These are phyloP conservation scores for Urocynchramus pylzowi DNA, from an alignment of 2,113 vertebrate species.

Conservation along the genomic window DNA sequence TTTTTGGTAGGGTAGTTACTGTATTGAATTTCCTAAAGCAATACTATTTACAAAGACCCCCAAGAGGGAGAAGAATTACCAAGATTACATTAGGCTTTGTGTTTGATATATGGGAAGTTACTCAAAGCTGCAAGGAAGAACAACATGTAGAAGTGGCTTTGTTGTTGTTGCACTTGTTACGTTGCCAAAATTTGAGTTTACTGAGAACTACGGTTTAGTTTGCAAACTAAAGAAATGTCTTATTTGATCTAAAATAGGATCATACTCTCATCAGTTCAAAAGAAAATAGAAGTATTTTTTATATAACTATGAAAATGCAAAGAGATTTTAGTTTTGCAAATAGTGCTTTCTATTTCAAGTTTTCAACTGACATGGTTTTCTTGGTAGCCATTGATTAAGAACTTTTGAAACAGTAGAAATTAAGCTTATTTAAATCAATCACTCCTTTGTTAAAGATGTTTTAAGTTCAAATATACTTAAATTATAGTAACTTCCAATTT, in stretches of 20 bases:
- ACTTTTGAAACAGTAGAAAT: neutral
- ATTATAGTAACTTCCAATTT: neutral
- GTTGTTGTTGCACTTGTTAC: slow-evolving; percentile 55
- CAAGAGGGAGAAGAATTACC: neutral
- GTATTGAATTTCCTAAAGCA: slow-evolving; percentile 9
- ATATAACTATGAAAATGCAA: neutral
- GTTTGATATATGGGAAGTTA: slow-evolving; percentile 51
- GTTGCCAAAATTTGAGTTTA: slow-evolving; percentile 53
- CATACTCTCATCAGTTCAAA: neutral
- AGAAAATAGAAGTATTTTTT: neutral
- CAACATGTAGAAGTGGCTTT: slow-evolving; percentile 15
- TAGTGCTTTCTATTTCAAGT: neutral
- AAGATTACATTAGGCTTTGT: slow-evolving; percentile 28
- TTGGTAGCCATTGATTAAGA: neutral
- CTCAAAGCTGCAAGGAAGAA: slow-evolving; percentile 45
- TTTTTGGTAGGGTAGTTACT: neutral
- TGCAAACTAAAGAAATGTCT: neutral
- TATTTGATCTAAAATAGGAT: slow-evolving; percentile 57
- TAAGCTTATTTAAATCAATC: neutral
- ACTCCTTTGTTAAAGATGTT: neutral
- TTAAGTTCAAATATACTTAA: neutral
- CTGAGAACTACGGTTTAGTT: neutral
- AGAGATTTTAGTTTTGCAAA: neutral
- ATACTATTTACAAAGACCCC: slow-evolving; percentile 25
- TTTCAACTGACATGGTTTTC: neutral